Percentiles rank a stretch among this genome's conserved stretches.
phyloP scores from a whole-genome alignment of 2,888 invertebrate genomes.

The Apoda limacodes region DNA sequence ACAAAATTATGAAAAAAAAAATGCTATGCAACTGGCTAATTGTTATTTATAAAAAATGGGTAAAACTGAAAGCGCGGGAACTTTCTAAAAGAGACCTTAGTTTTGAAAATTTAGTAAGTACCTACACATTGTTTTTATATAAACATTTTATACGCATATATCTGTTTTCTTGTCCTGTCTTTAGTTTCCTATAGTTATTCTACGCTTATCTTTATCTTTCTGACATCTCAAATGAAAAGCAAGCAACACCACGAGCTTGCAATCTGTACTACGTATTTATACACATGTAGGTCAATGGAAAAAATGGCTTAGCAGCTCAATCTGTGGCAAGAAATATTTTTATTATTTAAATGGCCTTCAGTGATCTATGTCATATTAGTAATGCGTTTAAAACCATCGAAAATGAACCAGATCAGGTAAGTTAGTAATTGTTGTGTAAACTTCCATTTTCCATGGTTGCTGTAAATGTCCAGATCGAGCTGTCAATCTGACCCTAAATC shows the following conservation, averaged over 20 bases:
- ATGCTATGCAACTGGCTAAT: too few species aligned
- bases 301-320: conserved; percentile 66
- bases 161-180: background rate
- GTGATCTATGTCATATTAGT: conserved; percentile 66
- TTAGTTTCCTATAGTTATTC: conserved; percentile 14
- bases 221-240: conserved; percentile 23
- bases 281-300: conserved; percentile 70
- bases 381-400: conserved; percentile 65
- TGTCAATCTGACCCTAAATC: conserved; percentile 64
- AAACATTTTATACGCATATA: conserved; percentile 25
- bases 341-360: conserved; percentile 69
- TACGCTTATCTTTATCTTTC: conserved; percentile 17
- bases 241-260: conserved; percentile 61
- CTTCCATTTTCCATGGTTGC: conserved; percentile 49
- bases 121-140: conserved; percentile 16
- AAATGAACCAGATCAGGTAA: conserved; percentile 67
- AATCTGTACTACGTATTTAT: conserved; percentile 57
- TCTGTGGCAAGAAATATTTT: conserved; percentile 66
- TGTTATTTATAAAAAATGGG: conserved; percentile 18
- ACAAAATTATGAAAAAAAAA: too few species aligned
- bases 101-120: conserved; percentile 14
- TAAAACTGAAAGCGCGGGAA: conserved; percentile 36
- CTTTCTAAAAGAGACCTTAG: conserved; percentile 23
- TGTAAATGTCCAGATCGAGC: conserved; percentile 53
- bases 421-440: conserved; percentile 37